Evolutionary conservation across 2,113 vertebrate genomes (phyloP).

Genomic region (Lonchura striata): DNA sequence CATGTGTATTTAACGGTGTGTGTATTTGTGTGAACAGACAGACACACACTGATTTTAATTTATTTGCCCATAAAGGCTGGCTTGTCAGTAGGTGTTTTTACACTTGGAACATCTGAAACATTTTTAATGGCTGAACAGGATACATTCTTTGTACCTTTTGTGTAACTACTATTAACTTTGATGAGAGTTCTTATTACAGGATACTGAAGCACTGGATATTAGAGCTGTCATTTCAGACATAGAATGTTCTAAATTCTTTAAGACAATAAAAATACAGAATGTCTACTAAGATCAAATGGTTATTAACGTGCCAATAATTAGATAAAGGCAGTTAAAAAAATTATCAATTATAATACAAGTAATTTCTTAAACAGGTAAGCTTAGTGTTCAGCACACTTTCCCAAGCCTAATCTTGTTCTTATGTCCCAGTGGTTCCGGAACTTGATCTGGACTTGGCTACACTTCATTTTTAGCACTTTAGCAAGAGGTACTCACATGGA

Average conservation of each 20-base stretch:
- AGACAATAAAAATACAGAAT: background rate
- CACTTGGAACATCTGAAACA: background rate
- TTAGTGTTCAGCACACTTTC: background rate
- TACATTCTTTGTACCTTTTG: background rate
- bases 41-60: background rate
- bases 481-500: background rate
- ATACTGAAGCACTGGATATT: background rate
- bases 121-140: background rate
- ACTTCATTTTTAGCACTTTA: background rate
- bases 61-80: background rate
- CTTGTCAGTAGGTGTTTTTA: background rate
- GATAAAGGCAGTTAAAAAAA: background rate
- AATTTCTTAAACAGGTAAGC: background rate
- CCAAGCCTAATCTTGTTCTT: background rate
- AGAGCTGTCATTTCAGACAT: background rate
- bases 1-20: background rate
- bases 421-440: accelerated
- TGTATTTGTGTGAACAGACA: background rate
- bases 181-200: background rate
- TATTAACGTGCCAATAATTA: background rate
- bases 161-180: background rate
- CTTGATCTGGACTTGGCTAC: background rate
- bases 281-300: background rate
- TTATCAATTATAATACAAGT: background rate
- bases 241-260: background rate